Evolutionary conservation across 37 sponge, comb jelly and placozoan genomes (phyloP).

Genomic region (Aplysina aerophoba): DNA sequence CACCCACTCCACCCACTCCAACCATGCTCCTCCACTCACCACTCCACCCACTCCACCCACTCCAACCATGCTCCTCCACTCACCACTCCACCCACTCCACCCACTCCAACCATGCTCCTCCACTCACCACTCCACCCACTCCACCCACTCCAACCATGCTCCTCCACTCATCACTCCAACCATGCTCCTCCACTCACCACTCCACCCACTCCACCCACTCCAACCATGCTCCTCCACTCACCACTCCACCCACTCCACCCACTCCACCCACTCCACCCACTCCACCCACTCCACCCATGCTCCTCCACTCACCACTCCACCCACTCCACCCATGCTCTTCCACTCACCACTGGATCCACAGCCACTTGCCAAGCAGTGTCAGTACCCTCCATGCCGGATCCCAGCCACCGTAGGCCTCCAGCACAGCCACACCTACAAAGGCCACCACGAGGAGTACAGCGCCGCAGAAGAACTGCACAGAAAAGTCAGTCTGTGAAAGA

Average conservation of each 20-base stretch:
- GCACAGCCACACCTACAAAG: slow-evolving; percentile 65
- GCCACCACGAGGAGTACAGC: slow-evolving; percentile 57
- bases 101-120: not conserved
- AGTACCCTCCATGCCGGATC: slow-evolving; percentile 70
- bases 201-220: not conserved
- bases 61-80: not conserved
- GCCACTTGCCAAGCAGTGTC: not conserved
- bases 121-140: not conserved
- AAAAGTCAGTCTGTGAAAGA: slow-evolving; percentile 52
- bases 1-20: not conserved
- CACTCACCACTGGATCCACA: not conserved
- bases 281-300: not conserved
- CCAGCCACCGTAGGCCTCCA: slow-evolving; percentile 75
- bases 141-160: too few species aligned
- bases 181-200: not conserved
- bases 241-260: not conserved
- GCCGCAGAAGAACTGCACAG: slow-evolving; percentile 58
- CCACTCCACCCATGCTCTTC: not conserved
- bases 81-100: not conserved
- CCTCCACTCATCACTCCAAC: not conserved
- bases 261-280: not conserved
- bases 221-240: not conserved
- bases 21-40: not conserved
- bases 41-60: not conserved
- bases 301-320: not conserved